Conservation (phyloP, 1,140 invertebrate genomes). For the Drosophila tsacasi region DNA sequence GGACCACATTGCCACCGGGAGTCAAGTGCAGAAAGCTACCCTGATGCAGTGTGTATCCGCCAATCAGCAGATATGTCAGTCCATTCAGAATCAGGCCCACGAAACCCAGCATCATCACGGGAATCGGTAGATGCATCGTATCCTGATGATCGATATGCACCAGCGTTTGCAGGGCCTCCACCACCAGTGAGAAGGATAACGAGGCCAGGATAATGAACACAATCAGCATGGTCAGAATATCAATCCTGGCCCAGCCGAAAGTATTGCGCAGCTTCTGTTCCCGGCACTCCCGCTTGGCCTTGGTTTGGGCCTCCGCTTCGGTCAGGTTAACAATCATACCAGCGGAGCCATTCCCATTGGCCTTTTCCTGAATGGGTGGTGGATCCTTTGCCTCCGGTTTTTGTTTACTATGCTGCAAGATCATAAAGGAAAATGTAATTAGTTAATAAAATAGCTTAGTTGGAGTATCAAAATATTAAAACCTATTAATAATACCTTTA, state of each 20-base stretch:
- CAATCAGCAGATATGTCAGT: conserved; percentile 90
- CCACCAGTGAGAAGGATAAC: conserved; percentile 92
- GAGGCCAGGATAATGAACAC: conserved; percentile 94
- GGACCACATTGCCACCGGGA: conserved; percentile 88
- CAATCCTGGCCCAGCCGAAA: conserved; percentile 96
- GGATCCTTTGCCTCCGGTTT: conserved; percentile 10
- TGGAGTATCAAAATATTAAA: background rate
- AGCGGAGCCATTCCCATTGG: conserved; percentile 5
- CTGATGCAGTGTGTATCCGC: conserved; percentile 92
- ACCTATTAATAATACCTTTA: background rate
- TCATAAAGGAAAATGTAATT: background rate
- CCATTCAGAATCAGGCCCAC: conserved; percentile 89
- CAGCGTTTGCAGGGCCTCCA: conserved; percentile 93
- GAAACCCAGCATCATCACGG: conserved; percentile 88
- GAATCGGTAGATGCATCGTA: conserved; percentile 86
- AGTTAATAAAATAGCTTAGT: background rate
- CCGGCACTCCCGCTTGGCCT: conserved; percentile 68
- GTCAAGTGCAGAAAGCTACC: conserved; percentile 90
- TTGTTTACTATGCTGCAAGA: conserved; percentile 65
- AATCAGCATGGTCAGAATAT: conserved; percentile 92
- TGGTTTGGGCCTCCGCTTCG: conserved; percentile 61
- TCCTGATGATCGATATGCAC: conserved; percentile 92
- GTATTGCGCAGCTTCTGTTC: conserved; percentile 92
- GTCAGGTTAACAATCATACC: conserved; percentile 48
- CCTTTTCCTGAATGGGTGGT: background rate